Base-by-base conservation (phyloP, 2,797 vertebrate species). In the Dicrostonyx torquatus region DNA sequence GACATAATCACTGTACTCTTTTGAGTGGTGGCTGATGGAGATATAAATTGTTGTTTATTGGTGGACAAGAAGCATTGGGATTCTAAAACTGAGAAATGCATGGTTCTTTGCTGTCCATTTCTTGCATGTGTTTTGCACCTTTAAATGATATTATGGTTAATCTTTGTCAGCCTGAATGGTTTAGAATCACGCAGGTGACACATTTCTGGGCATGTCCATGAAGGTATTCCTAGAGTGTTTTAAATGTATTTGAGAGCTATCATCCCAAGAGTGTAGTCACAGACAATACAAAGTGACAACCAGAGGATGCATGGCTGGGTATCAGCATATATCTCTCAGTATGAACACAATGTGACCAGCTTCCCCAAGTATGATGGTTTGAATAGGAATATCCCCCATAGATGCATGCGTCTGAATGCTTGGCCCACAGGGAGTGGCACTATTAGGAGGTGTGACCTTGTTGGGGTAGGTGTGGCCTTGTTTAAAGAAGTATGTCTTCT, bases 21-120 rank as follows among this genome's bases (percentile, higher is more conserved):
- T 72, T 68, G 43, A 17, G 62, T 66, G 64, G n/a, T 55, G 17
- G 5, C 26, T 87, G 94, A 88, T 79, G 18, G 26, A 82, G 95
- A 90, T 55, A 92, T 37, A 95, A 68, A 48, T 60, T n/a, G 48
- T 72, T 90, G 70, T 87, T 70, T 92, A 62, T 93, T 18, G 48
- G 45, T 68, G 78, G 85, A 55, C 43, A 86, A 18, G 11, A 43
- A 87, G 11, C 7, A 15, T 26, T 68, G 73, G 80, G 48, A 89
- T 89, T 93, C 34, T 76, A 87, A 92, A 77, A 40, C 24, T 90
- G n/a, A 94, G 84, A 88, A 40, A 24, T 58, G 20, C 83, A 50
- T 62, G 55, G 6, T 13, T 80, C 20, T 94, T 83, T 5, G 4
- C 13, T 78, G 60, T 43, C 10, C 22, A 40, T 3, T 6, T 8